phyloP scores from a whole-genome alignment of 1,140 invertebrate genomes.

The Palaemon carinicauda region DNA sequence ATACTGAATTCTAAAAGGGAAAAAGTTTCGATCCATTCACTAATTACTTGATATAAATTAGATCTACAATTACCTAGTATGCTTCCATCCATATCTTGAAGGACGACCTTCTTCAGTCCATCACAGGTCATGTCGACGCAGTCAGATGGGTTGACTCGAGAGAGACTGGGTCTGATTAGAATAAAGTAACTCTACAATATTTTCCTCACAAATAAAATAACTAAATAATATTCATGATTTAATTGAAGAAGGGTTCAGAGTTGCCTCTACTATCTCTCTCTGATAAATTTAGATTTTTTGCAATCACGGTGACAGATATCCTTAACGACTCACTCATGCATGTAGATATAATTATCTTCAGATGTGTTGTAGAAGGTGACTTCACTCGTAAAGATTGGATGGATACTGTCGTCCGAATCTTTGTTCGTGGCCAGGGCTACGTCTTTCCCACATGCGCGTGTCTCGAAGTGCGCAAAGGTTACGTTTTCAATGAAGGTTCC shows the following conservation, averaged over 20 bases:
- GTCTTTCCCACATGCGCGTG: constrained; percentile 3
- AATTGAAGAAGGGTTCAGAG: too few species aligned
- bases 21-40: not conserved
- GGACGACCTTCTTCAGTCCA: constrained; percentile 49
- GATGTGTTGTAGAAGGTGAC: constrained; percentile 19
- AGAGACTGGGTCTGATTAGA: constrained; percentile 10
- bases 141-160: constrained; percentile 40
- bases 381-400: constrained; percentile 24
- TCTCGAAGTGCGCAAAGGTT: constrained; percentile 5
- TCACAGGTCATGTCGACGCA: constrained; percentile 58
- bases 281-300: too few species aligned
- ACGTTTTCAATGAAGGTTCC: constrained; percentile 10
- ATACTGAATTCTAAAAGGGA: too few species aligned
- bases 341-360: constrained; percentile 9
- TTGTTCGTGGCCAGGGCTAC: constrained; percentile 34
- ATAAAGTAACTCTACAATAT: not conserved
- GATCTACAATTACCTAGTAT: constrained; percentile 7
- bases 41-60: not conserved
- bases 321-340: not conserved
- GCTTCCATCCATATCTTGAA: constrained; percentile 43
- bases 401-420: constrained; percentile 36
- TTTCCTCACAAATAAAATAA: too few species aligned
- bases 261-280: too few species aligned
- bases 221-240: too few species aligned
- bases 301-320: too few species aligned